Percentiles rank a stretch among this genome's conserved stretches.
These are phyloP conservation scores for Pipra filicauda DNA, from an alignment of 2,113 vertebrate species.

Conservation along the genomic window DNA sequence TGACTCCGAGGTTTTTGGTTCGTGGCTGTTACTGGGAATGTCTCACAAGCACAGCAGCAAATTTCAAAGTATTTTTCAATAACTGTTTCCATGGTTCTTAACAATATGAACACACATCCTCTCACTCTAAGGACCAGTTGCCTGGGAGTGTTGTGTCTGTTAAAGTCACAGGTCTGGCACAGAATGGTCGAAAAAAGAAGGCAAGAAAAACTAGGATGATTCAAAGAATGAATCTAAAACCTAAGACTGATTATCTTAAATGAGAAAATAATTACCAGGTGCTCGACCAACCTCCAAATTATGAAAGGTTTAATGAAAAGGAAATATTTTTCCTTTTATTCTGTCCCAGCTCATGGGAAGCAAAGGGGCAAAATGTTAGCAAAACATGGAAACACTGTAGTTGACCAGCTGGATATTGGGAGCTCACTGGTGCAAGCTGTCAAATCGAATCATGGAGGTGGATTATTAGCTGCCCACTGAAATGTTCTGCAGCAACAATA, in stretches of 20 bases:
- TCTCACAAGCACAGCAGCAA: not conserved
- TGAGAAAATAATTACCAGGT: conserved; percentile 8
- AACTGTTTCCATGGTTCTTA: not conserved
- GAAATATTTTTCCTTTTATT: not conserved
- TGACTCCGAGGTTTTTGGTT: not conserved
- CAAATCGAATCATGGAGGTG: not conserved
- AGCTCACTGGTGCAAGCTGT: not conserved
- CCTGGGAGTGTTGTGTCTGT: not conserved
- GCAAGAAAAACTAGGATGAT: not conserved
- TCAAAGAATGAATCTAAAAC: not conserved
- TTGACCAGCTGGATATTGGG: not conserved
- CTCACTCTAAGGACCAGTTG: not conserved
- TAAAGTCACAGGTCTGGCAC: not conserved
- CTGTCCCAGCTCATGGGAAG: not conserved
- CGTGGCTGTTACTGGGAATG: not conserved
- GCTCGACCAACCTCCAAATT: not conserved
- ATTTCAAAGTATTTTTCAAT: not conserved
- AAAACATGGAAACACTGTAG: not conserved
- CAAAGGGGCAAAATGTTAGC: not conserved
- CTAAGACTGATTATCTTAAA: not conserved
- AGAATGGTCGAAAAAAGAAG: not conserved
- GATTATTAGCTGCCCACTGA: not conserved
- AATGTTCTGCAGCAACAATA: not conserved
- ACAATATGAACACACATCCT: not conserved
- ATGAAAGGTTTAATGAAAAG: not conserved